Evolutionary conservation across 2,797 vertebrate genomes (phyloP), one percentile per base, ranked within the genome.

Genomic region (Galagoides demidoff): DNA sequence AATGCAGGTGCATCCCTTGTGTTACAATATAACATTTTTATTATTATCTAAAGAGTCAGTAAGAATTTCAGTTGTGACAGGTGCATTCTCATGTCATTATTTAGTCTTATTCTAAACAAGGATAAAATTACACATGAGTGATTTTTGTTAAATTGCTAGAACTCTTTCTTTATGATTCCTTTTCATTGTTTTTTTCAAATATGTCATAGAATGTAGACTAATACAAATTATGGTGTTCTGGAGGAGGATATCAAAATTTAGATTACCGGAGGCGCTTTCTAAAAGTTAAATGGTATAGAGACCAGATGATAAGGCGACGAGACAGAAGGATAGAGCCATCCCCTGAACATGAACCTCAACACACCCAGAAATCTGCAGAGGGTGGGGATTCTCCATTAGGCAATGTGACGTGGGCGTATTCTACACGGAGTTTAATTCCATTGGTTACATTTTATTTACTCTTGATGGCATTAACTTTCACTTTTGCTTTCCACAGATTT

Each of bases 1-100:
- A n/a, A 92, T 94, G 39, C 82, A 92, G 73, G 10, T 95, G 71
- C 31, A 90, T 73, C 39, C 81, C 61, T 91, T 94, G 79, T 85
- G 39, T 73, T 96, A 43, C 27, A 88, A 27, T 70, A 34, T 90
- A 94, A 88, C 31, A 95, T 59, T 85, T 93, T 83, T 85, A 70
- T 92, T 77, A 64, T 94, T 95, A 86, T 55, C 70, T 81, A 93
- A 90, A 93, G 85, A 94, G 31, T 39, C 55, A 89, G 31, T 74
- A 95, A 87, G 16, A 84, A 57, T 85, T 90, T 84, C 81, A 90
- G 87, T 70, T 55, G 14, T 52, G 52, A 81, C 84, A 95, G n/a
- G 52, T 94, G 52, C 25, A 45, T 43, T 91, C 87, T 93, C 92
- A 93, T 78, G 49, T 4, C 22, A 64, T 52, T 52, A 52, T 49